phyloP scores from a whole-genome alignment of 2,113 vertebrate species.

The Calcarius ornatus region DNA sequence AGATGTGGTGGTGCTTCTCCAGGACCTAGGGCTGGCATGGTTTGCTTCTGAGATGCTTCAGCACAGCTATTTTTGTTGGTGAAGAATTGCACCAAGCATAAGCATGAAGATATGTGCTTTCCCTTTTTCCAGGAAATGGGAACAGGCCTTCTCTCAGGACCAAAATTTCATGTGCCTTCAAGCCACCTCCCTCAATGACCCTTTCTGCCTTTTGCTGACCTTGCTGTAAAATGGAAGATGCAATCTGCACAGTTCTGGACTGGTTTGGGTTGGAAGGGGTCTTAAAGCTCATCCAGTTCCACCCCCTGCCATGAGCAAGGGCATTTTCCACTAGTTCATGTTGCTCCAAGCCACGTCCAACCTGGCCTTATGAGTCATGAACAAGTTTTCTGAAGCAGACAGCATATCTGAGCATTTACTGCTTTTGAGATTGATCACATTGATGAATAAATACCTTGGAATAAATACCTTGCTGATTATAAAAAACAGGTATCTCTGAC shows the following conservation, averaged over 20 bases:
- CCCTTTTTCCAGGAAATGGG: background rate
- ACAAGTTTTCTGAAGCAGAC: background rate
- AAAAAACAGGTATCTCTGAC: background rate
- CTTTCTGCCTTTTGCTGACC: background rate
- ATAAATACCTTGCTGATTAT: background rate
- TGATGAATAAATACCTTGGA: background rate
- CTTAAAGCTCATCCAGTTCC: background rate
- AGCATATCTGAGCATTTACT: background rate
- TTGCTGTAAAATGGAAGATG: background rate
- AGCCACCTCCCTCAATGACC: background rate
- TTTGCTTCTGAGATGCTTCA: background rate
- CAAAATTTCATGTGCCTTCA: background rate
- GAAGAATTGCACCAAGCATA: background rate
- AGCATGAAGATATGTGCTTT: background rate
- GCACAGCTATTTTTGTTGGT: background rate
- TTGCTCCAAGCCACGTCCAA: background rate
- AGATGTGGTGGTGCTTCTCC: background rate
- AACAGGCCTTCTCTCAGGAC: background rate
- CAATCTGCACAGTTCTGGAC: background rate
- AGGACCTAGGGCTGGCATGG: fast-evolving
- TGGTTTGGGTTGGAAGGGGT: background rate
- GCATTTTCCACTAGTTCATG: background rate
- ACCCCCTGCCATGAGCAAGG: background rate
- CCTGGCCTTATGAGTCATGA: background rate
- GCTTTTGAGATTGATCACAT: background rate